Evolutionary conservation across 2,113 vertebrate species (phyloP).

Genomic region (Macroglossus sobrinus): DNA sequence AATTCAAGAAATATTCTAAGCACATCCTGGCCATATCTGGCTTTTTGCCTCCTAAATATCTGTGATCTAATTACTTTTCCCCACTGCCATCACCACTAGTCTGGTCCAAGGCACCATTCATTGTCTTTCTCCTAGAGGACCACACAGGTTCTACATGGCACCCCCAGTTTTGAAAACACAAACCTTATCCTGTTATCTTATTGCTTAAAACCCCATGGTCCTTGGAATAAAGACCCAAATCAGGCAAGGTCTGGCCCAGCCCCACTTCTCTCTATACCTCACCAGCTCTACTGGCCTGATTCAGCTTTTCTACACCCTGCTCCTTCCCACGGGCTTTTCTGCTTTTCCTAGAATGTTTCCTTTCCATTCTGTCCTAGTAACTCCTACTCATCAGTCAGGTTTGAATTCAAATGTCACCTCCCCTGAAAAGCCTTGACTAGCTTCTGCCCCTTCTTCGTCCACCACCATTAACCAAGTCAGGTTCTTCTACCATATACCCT

Average conservation of each 20-base stretch:
- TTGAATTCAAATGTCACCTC: neutral
- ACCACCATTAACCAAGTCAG: neutral
- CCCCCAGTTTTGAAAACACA: neutral
- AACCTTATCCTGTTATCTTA: neutral
- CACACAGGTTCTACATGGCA: neutral
- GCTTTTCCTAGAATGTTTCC: neutral
- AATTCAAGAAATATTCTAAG: neutral
- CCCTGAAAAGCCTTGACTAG: neutral
- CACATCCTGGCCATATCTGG: neutral
- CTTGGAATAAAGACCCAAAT: neutral
- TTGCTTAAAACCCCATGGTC: neutral
- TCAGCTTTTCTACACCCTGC: neutral
- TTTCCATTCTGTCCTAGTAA: neutral
- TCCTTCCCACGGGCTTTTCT: neutral
- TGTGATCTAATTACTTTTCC: neutral
- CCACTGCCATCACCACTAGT: neutral
- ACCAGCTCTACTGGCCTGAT: neutral
- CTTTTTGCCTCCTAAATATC: neutral
- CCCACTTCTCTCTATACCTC: neutral
- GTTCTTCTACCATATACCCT: neutral
- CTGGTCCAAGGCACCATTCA: neutral
- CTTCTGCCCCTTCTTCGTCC: neutral
- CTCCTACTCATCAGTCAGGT: neutral
- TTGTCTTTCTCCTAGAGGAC: neutral
- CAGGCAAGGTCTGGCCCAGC: neutral